A percentile compares a stretch with the other conserved stretches of the same genome.
These are phyloP conservation scores for Drosophila pectinifera DNA, from an alignment of 1,140 invertebrate genomes.

Conservation along the genomic window DNA sequence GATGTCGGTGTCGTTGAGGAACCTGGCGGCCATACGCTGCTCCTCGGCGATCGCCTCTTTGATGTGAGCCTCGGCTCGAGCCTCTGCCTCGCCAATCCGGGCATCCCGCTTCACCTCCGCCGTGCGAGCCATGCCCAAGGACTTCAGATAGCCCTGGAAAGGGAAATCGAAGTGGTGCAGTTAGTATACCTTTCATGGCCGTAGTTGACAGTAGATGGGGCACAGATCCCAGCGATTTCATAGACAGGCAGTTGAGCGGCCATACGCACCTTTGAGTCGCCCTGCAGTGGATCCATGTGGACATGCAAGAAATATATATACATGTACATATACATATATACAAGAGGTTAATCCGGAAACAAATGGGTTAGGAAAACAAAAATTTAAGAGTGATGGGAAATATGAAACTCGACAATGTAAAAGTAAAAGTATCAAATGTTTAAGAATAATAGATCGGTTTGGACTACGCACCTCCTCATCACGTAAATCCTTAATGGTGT, in stretches of 20 bases:
- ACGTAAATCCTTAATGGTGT: constrained; percentile 98
- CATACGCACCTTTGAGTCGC: constrained; percentile 86
- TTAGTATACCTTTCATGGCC: neutral
- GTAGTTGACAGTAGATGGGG: neutral
- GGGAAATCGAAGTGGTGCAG: neutral
- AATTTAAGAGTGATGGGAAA: constrained; percentile 14
- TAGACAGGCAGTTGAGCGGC: constrained; percentile 27
- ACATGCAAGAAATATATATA: constrained; percentile 76
- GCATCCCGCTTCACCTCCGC: constrained; percentile 98
- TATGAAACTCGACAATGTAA: neutral
- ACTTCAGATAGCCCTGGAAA: constrained; percentile 95
- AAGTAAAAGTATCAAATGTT: too few relatives aligned
- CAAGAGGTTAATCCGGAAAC: constrained; percentile 42
- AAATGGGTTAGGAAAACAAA: constrained; percentile 13
- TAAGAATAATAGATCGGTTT: neutral
- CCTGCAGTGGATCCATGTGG: constrained; percentile 71
- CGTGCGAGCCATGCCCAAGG: constrained; percentile 97
- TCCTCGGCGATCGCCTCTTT: constrained; percentile 98
- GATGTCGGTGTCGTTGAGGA: constrained; percentile 97
- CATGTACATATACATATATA: constrained; percentile 47
- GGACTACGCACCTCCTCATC: constrained; percentile 94
- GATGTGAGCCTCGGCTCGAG: constrained; percentile 93
- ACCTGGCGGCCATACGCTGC: constrained; percentile 95
- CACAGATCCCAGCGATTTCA: constrained; percentile 16
- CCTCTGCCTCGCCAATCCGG: constrained; percentile 97